Evolutionary conservation across 2,888 invertebrate species (phyloP), one percentile per base, ranked within the genome.

Genomic region (Hermodice carunculata): DNA sequence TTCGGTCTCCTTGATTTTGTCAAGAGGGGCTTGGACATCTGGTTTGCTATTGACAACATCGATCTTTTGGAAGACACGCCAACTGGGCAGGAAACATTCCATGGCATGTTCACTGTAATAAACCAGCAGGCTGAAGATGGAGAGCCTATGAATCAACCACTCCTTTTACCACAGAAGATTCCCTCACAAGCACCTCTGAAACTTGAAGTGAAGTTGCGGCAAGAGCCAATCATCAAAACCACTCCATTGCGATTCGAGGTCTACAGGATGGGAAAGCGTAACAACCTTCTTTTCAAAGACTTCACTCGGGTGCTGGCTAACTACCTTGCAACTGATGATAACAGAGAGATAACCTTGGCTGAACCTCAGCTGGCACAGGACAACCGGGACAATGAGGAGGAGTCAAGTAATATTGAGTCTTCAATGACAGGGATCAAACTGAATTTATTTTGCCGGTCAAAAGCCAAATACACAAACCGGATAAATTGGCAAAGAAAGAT

Each of bases 21-120:
- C 31, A 66, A 58, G 52, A 66, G 52, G 28, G 59, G 46, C 3
- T 49, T 66, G 37, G 61, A 67, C 61, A 56, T 62, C 51, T 67
- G 64, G 67, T 67, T 66, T 56, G 65, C 67, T 28, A 26, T 67
- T 37, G 67, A 65, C 28, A 67, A 65, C 44, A 66, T 66, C 37
- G 66, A 66, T n/a, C 62, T 66, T 28, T 40, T 66, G 8, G 66
- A 63, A 56, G 66, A 66, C 24, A 66, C 66, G 3, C 61, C 56
- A 19, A 42, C 40, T 42, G 40, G 2, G 26, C 40, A 56, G 42
- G 28, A 24, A 22, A 56, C 43, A 22, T 56, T 63, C 44, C 54
- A 43, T 42, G 48, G 53, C 42, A 66, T 56, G 29, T 48, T 66
- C 28, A 62, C 63, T 34, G 56, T 63, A 4, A 62, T 66, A 22